Evolutionary conservation across 2,888 invertebrate genomes (phyloP), one percentile per base, ranked within the genome.

Genomic region (Pachydiplax longipennis): DNA sequence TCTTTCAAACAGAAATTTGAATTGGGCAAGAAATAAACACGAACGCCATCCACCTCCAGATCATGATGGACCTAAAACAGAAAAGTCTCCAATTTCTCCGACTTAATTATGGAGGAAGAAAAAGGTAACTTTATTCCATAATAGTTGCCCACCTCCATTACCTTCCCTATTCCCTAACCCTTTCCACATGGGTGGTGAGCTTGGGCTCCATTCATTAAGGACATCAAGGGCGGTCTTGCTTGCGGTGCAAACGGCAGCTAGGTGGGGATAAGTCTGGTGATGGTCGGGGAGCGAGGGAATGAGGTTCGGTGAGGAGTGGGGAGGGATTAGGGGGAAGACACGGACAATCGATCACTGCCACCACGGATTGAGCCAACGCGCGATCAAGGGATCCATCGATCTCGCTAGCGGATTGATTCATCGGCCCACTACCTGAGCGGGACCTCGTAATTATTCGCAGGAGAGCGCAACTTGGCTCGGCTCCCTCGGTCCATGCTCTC

Each of bases 181-280:
- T 73, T 73, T 73, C 73, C 73, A 73, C 25, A 31, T 73, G 73
- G 31, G 73, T 31, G 73, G 25, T 31, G 73, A 73, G 73, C 73
- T 31, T 73, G 31, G 73, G 73, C 31, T 73, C 31, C 73, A 73
- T 73, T 73, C 73, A 73, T 73, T 73, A 73, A 73, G 73, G 25
- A 31, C 73, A 73, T 87, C 87, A 87, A 58, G 61, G 61, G 87
- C 87, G 87, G 87, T 87, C 87, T 87, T 87, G 87, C 87, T 87
- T 87, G 87, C 87, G 87, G 87, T 83, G 35, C 83, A 58, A 35
- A 22, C 83, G 58, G 83, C 83, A 61, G 35, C 58, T 35, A 87
- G 87, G 35, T 58, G 87, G 61, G 87, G 48, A 61, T 87, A 87
- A 87, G 58, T 87, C 61, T 58, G 15, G 18, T 13, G 61, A 12